phyloP scores from a whole-genome alignment of 1,140 invertebrate species.

The Chironomus striatipennis region DNA sequence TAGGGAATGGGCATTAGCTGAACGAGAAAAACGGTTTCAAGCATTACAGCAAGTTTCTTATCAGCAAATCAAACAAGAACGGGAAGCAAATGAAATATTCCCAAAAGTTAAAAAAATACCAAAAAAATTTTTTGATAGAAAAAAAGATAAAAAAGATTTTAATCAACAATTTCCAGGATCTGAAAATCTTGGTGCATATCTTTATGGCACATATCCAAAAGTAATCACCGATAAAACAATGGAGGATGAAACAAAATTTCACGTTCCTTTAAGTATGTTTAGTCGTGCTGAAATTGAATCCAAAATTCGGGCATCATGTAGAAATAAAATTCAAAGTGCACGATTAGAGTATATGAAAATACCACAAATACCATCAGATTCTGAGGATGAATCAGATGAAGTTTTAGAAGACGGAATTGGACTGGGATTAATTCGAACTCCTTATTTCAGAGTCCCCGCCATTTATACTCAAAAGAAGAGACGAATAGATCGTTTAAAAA shows the following conservation, averaged over 20 bases:
- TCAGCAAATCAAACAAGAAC: constrained; percentile 8
- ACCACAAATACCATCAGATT: constrained; percentile 24
- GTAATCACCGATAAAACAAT: background rate
- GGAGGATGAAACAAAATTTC: background rate
- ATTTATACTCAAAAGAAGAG: background rate
- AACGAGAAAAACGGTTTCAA: constrained; percentile 16
- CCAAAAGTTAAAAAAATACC: background rate
- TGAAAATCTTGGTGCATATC: background rate
- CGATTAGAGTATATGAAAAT: constrained; percentile 18
- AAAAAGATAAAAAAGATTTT: background rate
- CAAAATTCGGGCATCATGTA: background rate
- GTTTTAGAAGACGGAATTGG: constrained; percentile 16
- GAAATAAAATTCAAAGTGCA: background rate
- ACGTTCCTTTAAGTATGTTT: constrained; percentile 24
- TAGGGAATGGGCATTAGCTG: constrained; percentile 2
- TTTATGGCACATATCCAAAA: background rate
- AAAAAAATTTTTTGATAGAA: background rate
- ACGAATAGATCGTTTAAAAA: constrained; percentile 24
- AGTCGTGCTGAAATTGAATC: background rate
- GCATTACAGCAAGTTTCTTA: background rate
- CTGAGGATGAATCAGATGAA: background rate
- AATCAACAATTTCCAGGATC: background rate
- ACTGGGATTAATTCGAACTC: constrained; percentile 21
- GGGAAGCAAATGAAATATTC: constrained; percentile 13
- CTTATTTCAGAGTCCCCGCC: constrained; percentile 22